Percentiles rank a stretch among this genome's conserved stretches.
These are phyloP conservation scores for Centropyge bicolor DNA, from an alignment of 2,797 vertebrate genomes.

Conservation along the genomic window DNA sequence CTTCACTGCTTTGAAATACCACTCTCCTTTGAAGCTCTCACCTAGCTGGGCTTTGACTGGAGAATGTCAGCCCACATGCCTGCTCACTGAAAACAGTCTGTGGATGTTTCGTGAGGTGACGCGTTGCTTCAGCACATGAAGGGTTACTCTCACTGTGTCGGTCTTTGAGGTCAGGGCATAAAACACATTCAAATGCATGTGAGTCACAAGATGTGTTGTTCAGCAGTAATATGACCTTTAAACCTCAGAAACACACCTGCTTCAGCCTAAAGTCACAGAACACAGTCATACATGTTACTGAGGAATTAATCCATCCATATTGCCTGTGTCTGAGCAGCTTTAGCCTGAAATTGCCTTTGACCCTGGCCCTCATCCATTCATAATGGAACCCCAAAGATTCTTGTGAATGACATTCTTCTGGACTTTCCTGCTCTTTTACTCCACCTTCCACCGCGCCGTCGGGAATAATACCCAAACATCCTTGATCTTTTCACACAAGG, in stretches of 20 bases:
- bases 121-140: constrained; percentile 2
- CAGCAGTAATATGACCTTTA: neutral
- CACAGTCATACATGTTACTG: neutral
- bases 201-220: neutral
- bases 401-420: constrained; percentile 77
- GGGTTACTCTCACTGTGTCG: neutral
- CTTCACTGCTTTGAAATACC: constrained; percentile 75
- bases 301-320: neutral
- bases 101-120: constrained; percentile 12
- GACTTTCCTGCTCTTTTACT: constrained; percentile 57
- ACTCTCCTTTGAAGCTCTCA: constrained; percentile 74
- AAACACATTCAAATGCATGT: neutral
- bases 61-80: constrained; percentile 42
- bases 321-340: constrained; percentile 22
- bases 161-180: neutral
- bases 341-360: constrained; percentile 67
- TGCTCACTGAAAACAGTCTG: neutral
- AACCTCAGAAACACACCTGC: neutral
- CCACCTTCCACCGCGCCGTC: constrained; percentile 53
- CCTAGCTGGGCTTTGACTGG: constrained; percentile 42
- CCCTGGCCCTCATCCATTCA: constrained; percentile 66
- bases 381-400: constrained; percentile 70
- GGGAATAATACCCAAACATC: constrained; percentile 78
- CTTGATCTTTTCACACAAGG: constrained; percentile 85
- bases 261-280: accelerated